These are phyloP conservation scores for Tylochromis polylepis DNA, from an alignment of 2,113 vertebrate species.

Conservation along the genomic window DNA sequence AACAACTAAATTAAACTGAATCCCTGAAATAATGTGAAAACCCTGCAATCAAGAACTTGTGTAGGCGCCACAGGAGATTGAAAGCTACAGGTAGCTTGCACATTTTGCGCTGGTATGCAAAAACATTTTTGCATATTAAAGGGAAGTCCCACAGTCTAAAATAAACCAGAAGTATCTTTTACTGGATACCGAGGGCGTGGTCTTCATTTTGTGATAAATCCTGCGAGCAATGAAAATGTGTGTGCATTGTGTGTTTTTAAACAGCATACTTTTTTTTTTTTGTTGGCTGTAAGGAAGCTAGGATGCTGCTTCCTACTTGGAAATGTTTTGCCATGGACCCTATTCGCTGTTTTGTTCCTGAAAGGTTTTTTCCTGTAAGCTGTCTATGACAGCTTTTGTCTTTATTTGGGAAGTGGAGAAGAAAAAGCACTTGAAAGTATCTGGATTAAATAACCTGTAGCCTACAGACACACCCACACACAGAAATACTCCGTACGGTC, in stretches of 20 bases:
- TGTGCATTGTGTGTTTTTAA: neutral
- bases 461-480: neutral
- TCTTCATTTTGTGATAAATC: neutral
- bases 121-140: neutral
- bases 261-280: accelerated
- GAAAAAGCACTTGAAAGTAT: neutral
- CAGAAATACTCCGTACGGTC: neutral
- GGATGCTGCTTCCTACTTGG: neutral
- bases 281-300: neutral
- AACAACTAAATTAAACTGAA: neutral
- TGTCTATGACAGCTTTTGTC: neutral
- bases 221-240: neutral
- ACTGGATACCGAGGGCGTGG: neutral
- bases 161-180: neutral
- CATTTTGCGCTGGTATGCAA: neutral
- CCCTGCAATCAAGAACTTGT: neutral
- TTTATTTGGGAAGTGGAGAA: neutral
- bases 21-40: neutral
- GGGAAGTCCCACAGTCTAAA: neutral
- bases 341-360: neutral
- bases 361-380: neutral
- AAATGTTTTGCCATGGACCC: neutral
- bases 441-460: neutral
- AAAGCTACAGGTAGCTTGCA: neutral
- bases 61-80: neutral